phyloP scores from a whole-genome alignment of 2,888 invertebrate species.

The Hymenopus coronatus region DNA sequence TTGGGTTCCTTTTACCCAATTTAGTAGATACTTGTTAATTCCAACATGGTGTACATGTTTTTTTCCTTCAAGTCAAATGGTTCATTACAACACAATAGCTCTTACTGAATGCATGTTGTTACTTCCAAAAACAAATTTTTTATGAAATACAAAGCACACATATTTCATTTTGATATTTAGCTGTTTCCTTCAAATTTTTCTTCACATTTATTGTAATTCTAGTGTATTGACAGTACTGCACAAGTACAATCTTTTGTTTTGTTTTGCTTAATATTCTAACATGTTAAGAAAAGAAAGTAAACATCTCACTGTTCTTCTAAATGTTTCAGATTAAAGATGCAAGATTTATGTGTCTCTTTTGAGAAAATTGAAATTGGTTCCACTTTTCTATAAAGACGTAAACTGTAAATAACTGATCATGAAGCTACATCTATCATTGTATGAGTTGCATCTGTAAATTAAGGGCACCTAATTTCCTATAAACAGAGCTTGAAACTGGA shows the following conservation, averaged over 20 bases:
- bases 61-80: neutral
- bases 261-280: neutral
- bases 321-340: conserved; percentile 1
- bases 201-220: neutral
- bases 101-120: neutral
- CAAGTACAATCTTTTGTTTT: neutral
- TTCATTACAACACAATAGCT: neutral
- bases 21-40: neutral
- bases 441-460: neutral
- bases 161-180: neutral
- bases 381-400: neutral
- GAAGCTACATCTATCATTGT: neutral
- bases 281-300: neutral
- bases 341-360: neutral
- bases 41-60: neutral
- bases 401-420: neutral
- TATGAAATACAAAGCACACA: neutral
- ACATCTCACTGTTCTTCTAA: conserved; percentile 5
- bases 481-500: conserved; percentile 1
- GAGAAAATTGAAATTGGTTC: neutral
- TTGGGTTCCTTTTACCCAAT: neutral
- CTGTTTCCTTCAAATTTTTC: neutral
- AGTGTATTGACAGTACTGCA: neutral
- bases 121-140: neutral
- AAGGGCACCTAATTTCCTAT: neutral